These are phyloP conservation scores for Onychomys leucogaster DNA, from an alignment of 2,797 vertebrate species.

Conservation along the genomic window DNA sequence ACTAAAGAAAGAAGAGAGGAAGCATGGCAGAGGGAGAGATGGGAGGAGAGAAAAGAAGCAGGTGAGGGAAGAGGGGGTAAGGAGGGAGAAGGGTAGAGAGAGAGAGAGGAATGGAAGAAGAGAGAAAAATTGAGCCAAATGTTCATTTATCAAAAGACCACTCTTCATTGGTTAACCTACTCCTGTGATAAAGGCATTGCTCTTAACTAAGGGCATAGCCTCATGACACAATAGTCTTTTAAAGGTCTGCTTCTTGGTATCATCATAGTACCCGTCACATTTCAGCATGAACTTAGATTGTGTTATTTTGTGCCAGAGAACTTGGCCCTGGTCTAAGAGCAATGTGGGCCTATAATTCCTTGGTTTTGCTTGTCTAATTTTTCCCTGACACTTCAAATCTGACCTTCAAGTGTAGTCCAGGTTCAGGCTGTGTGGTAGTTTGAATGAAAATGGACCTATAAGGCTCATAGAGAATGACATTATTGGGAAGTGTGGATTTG, in stretches of 20 bases:
- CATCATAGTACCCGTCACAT: neutral
- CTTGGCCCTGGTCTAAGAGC: neutral
- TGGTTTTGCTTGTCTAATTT: neutral
- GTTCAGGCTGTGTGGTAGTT: neutral
- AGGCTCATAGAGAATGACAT: neutral
- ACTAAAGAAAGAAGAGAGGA: neutral
- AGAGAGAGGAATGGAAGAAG: neutral
- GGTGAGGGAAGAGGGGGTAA: neutral
- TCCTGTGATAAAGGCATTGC: neutral
- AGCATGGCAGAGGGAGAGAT: neutral
- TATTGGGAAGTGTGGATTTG: neutral
- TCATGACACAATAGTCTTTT: neutral
- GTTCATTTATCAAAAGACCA: neutral
- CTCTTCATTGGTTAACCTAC: neutral
- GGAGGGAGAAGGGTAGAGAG: too few relatives aligned
- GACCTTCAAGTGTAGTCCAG: neutral
- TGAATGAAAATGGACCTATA: neutral
- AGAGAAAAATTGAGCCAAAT: neutral
- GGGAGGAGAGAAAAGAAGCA: neutral
- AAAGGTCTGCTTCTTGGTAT: neutral
- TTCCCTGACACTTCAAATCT: neutral
- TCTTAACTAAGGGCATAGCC: neutral
- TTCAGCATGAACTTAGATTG: neutral
- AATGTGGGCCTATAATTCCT: neutral
- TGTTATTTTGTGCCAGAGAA: neutral